A percentile compares a stretch with the other conserved stretches of the same genome.
These are phyloP conservation scores for Nibea coibor DNA, from an alignment of 2,113 vertebrate genomes.

Conservation along the genomic window DNA sequence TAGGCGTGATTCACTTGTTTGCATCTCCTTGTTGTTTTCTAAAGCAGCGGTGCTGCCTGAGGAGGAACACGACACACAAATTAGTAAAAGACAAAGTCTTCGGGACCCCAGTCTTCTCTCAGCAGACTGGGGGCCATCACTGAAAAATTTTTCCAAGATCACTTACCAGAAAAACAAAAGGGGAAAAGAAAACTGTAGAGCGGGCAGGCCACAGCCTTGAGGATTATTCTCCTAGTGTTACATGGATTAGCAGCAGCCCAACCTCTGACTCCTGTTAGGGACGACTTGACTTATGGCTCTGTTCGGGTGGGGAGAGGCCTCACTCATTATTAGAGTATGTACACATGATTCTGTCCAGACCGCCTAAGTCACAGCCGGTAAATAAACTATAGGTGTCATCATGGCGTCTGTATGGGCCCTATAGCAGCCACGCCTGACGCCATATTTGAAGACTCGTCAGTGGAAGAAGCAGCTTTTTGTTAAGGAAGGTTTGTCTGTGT, in stretches of 20 bases:
- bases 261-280: conserved; percentile 78
- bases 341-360: background rate
- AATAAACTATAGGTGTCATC: background rate
- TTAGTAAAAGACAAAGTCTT: conserved; percentile 11
- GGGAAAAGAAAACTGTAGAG: conserved; percentile 38
- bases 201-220: conserved; percentile 43
- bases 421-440: background rate
- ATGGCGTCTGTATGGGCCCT: background rate
- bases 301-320: conserved; percentile 22
- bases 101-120: background rate
- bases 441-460: background rate
- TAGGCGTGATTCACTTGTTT: background rate
- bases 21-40: background rate
- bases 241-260: conserved; percentile 76
- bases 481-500: background rate
- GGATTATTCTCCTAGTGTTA: conserved; percentile 84
- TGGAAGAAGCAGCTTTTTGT: background rate
- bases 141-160: conserved; percentile 59
- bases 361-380: background rate
- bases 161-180: conserved; percentile 70
- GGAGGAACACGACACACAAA: conserved; percentile 19
- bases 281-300: conserved; percentile 69
- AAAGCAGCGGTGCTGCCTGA: background rate
- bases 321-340: conserved; percentile 13
- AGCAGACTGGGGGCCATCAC: conserved; percentile 30